A percentile compares a stretch with the other conserved stretches of the same genome.
Conservation (phyloP, 53 echinoderm and acorn worm species). For the Arbacia lixula region DNA sequence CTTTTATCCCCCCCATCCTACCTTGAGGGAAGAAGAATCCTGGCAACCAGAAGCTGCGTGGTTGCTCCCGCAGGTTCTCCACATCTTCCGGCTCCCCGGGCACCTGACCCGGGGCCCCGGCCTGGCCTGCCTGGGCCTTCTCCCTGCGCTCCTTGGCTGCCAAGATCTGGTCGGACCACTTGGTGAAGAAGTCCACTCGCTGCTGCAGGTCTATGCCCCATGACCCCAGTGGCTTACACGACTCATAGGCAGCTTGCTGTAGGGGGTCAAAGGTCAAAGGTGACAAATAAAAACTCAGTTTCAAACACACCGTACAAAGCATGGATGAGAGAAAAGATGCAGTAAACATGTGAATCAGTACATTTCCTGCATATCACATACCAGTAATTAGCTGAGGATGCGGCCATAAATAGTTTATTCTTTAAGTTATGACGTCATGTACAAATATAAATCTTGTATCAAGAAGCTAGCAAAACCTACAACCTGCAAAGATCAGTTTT, state of each 20-base stretch:
- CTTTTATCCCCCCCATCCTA: slow-evolving; percentile 20
- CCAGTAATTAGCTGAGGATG: too few relatives aligned
- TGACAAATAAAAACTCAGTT: too few relatives aligned
- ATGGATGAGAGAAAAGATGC: too few relatives aligned
- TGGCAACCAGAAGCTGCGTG: slow-evolving; percentile 93
- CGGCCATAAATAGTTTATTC: too few relatives aligned
- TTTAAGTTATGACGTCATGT: too few relatives aligned
- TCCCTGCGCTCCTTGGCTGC: slow-evolving; percentile 75
- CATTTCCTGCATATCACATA: too few relatives aligned
- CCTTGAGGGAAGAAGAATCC: slow-evolving; percentile 99
- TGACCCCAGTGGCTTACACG: slow-evolving; percentile 94
- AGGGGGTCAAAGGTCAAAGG: too few relatives aligned
- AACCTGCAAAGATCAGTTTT: too few relatives aligned
- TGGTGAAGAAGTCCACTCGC: slow-evolving; percentile 92
- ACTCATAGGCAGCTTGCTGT: slow-evolving; percentile 95
- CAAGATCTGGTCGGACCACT: slow-evolving; percentile 81
- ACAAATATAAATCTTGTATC: too few relatives aligned
- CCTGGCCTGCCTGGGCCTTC: slow-evolving; percentile 59
- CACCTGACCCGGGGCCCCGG: neutral
- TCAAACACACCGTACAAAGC: too few relatives aligned
- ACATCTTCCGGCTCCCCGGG: slow-evolving; percentile 64
- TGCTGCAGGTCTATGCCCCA: slow-evolving; percentile 90
- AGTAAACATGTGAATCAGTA: too few relatives aligned
- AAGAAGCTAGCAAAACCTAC: too few relatives aligned
- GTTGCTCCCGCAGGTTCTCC: slow-evolving; percentile 67